Base-by-base conservation (phyloP, 2,888 invertebrate species). In the Abscondita cerata region DNA sequence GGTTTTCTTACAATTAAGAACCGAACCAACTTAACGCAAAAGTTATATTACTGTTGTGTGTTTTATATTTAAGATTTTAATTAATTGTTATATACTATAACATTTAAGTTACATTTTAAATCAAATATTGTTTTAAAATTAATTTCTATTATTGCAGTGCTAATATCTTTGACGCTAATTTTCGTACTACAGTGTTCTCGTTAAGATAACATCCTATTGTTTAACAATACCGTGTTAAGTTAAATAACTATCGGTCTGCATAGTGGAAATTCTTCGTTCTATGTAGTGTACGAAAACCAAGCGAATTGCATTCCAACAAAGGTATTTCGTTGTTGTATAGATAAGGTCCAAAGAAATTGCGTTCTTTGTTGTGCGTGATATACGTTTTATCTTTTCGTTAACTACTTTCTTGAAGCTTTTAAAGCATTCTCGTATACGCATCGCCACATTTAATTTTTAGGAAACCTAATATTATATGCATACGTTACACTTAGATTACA, bases 171-270 rank as follows among this genome's bases (percentile, higher is more conserved):
- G 6, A 25, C 6, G 4, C 25, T 25, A 25, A 25, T 25, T 25
- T 25, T 25, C 25, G 6, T 4, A 25, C 4, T 4, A 6, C 25
- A 6, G 2, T 25, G 6, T 25, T 25, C 25, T 11, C 18, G 51
- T 52, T 50, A 33, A 41, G 50, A 18, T 41, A 36, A 20, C 46
- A 18, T 38, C 25, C 52, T 41, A 57, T 62, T 62, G 57, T 57
- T 57, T 48, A 44, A 41, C 53, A 33, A 53, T 44, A n/a, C 13
- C 40, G 52, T 62, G 53, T 58, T 48, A 47, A 20, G 20, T 36
- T 62, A 62, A 57, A 57, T 57, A 62, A 62, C 62, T 62, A 62
- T 62, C 57, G 62, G 57, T 33, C 36, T 48, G 53, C 62, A 62
- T 62, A 53, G 47, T 53, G 40, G 20, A 58, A 52, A 62, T 62